Evolutionary conservation across 1,140 invertebrate genomes (phyloP).

Genomic region (Camponotus floridanus): DNA sequence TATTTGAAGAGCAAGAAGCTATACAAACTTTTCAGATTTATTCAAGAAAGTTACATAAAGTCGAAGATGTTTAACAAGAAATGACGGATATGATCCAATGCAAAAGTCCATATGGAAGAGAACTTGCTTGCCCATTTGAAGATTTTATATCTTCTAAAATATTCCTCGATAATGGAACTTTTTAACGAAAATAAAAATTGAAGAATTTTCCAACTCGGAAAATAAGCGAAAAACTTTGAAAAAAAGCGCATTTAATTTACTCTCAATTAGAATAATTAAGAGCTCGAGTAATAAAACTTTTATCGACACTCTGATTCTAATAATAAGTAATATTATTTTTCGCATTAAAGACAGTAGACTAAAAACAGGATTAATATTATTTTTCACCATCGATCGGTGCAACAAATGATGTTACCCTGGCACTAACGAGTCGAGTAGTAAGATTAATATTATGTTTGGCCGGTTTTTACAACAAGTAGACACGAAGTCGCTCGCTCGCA

Average conservation of each 20-base stretch:
- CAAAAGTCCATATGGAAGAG: not conserved
- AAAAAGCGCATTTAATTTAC: too few species aligned
- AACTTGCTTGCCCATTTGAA: not conserved
- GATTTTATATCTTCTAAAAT: not conserved
- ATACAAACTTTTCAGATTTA: not conserved
- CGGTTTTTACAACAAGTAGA: not conserved
- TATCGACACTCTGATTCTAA: not conserved
- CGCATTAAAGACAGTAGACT: not conserved
- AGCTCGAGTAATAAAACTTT: too few species aligned
- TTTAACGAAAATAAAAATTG: not conserved
- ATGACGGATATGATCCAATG: not conserved
- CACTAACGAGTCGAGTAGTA: not conserved
- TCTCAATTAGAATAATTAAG: not conserved
- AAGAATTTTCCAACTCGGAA: not conserved
- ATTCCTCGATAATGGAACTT: not conserved
- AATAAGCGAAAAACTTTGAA: not conserved
- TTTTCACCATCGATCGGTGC: not conserved
- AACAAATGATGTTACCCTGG: not conserved
- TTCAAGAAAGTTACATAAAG: not conserved
- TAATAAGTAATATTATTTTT: not conserved
- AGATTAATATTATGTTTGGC: not conserved
- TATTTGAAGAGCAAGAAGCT: not conserved
- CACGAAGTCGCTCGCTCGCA: too few species aligned
- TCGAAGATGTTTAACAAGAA: not conserved
- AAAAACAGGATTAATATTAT: not conserved